A percentile compares a stretch with the other conserved stretches of the same genome.
Evolutionary conservation across 2,113 vertebrate genomes (phyloP).

Genomic region (Apus apus): DNA sequence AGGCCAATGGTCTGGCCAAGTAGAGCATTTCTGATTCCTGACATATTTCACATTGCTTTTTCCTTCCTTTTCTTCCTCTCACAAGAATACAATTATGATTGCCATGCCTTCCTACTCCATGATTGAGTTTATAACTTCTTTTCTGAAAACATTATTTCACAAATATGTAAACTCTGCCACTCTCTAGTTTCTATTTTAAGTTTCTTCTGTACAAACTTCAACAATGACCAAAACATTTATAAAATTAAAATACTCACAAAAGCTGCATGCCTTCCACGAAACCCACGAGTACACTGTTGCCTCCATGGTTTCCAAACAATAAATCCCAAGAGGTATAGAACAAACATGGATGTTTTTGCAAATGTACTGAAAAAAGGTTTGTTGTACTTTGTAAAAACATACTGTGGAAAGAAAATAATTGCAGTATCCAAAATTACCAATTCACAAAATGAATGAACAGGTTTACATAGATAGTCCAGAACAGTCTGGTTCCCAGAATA

Average conservation of each 20-base stretch:
- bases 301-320: constrained; percentile 97
- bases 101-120: background rate
- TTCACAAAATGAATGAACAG: background rate
- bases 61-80: background rate
- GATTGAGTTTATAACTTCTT: background rate
- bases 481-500: background rate
- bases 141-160: constrained; percentile 6
- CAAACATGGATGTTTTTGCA: constrained; percentile 97
- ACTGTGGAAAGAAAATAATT: constrained; percentile 79
- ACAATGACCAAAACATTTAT: background rate
- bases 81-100: background rate
- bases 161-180: background rate
- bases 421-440: constrained; percentile 10
- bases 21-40: background rate
- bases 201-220: background rate
- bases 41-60: background rate
- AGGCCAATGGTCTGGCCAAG: background rate
- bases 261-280: constrained; percentile 82
- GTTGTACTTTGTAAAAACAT: constrained; percentile 95
- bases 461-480: background rate
- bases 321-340: constrained; percentile 94
- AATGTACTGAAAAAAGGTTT: constrained; percentile 99
- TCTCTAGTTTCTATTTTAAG: background rate
- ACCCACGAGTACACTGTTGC: constrained; percentile 88
- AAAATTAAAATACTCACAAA: constrained; percentile 83